Base-by-base conservation (phyloP, 2,888 invertebrate genomes). In the Mythimna pallens region DNA sequence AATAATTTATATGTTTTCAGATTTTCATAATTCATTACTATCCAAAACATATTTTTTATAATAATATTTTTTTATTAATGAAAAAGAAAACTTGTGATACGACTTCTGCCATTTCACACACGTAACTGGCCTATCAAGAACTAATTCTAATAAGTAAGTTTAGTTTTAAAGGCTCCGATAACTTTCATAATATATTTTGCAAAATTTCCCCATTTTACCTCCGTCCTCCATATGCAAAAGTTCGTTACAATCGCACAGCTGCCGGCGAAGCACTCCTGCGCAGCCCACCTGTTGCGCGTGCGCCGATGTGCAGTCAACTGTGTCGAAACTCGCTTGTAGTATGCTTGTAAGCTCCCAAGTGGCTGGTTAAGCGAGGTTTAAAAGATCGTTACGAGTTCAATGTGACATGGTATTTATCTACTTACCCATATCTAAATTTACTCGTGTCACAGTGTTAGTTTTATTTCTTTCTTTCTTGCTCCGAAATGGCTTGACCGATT, bases 271-370 rank as follows among this genome's bases (percentile, higher is more conserved):
- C 84, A 84, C 77, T 83, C 76, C 80, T 63, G 73, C 78, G 74
- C 70, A 79, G 62, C 30, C 89, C 92, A 91, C 88, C 91, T 90
- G 91, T 84, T 85, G 88, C 84, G 85, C 84, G 78, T 75, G 81
- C 84, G 86, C 70, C 72, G 80, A 66, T 80, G 71, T 54, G 83
- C 85, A 55, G 71, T 70, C 72, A 71, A 81, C 75, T 74, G 77
- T 54, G 40, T 52, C 73, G n/a, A 58, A 73, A 81, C 65, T 68
- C 22, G 71, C 64, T 82, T 62, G 66, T 67, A 75, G 79, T 61
- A 65, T 30, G 73, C 59, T 80, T 65, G 65, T 67, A 70, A 73
- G 68, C 55, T 72, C 63, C 14, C 20, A 65, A 36, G 77, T 70
- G 54, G 36, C 50, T 30, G 20, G 50, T 22, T 36, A 25, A 9